Percentiles rank a stretch among this genome's conserved stretches.
Evolutionary conservation across 2,888 invertebrate species (phyloP).

Genomic region (Anarsia innoxiella): DNA sequence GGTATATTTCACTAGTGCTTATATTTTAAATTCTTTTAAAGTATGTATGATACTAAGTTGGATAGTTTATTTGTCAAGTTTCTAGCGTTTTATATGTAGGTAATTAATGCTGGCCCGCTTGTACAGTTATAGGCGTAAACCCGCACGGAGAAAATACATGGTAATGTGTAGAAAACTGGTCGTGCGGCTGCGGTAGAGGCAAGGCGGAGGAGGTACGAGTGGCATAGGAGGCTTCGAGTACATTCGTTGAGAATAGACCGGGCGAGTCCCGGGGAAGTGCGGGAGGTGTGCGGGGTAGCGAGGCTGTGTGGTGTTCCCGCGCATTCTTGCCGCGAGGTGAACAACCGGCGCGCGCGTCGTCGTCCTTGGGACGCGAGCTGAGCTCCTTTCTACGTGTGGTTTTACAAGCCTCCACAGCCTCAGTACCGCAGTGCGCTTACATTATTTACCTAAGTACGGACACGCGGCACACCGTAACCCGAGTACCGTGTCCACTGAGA

Average conservation of each 20-base stretch:
- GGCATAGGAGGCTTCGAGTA: slow-evolving; percentile 7
- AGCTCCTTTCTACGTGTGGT: slow-evolving; percentile 55
- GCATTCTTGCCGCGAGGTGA: slow-evolving; percentile 61
- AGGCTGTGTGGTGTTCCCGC: slow-evolving; percentile 31
- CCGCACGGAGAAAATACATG: too few relatives aligned
- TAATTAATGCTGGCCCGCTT: too few relatives aligned
- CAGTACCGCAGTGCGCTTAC: slow-evolving; percentile 20
- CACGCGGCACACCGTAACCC: slow-evolving; percentile 32
- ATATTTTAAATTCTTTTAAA: too few relatives aligned
- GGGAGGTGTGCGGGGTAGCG: not conserved
- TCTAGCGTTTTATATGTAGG: too few relatives aligned
- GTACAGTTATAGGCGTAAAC: too few relatives aligned
- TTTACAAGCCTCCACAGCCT: slow-evolving; percentile 26
- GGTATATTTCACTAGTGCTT: too few relatives aligned
- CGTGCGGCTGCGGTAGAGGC: too few relatives aligned
- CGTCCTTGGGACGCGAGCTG: slow-evolving; percentile 51
- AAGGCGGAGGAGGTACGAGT: too few relatives aligned
- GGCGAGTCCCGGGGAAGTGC: slow-evolving; percentile 1
- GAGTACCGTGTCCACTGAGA: slow-evolving; percentile 25
- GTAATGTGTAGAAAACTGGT: too few relatives aligned
- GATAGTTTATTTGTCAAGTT: too few relatives aligned
- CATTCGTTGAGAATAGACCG: slow-evolving; percentile 8
- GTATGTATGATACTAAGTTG: too few relatives aligned
- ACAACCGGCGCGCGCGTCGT: slow-evolving; percentile 56
- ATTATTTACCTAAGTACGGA: slow-evolving; percentile 30